Conservation (phyloP, 2,113 vertebrate species). For the Amia ocellicauda region DNA sequence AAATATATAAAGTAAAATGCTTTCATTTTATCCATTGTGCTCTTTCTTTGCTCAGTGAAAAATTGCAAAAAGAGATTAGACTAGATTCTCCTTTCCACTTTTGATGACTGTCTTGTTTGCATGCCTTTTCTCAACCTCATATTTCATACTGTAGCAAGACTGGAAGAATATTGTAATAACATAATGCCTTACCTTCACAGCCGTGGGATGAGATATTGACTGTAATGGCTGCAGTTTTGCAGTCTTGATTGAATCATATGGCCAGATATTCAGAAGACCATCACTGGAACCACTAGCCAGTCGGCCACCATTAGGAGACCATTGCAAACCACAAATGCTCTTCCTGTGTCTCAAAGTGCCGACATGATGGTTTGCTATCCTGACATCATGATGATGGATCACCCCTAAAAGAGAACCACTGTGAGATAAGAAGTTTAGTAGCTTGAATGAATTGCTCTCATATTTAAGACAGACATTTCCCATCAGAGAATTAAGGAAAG, state of each 20-base stretch:
- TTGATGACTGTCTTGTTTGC: too few relatives aligned
- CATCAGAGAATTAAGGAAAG: too few relatives aligned
- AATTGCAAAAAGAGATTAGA: too few relatives aligned
- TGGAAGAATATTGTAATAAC: too few relatives aligned
- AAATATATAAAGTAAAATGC: too few relatives aligned
- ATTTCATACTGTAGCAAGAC: too few relatives aligned
- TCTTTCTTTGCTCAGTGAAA: too few relatives aligned
- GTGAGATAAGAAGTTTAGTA: conserved; percentile 6
- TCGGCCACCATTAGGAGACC: conserved; percentile 53
- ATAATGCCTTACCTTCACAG: conserved; percentile 62
- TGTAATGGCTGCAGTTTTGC: conserved; percentile 39
- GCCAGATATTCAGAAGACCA: conserved; percentile 65
- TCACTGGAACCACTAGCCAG: conserved; percentile 67
- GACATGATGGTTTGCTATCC: conserved; percentile 39
- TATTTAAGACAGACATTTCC: background rate
- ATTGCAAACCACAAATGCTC: conserved; percentile 68
- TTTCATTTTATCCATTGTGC: too few relatives aligned
- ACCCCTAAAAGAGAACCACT: conserved; percentile 66
- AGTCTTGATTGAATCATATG: conserved; percentile 37
- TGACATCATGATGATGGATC: conserved; percentile 63
- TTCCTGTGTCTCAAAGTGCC: conserved; percentile 48
- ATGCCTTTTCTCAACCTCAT: too few relatives aligned
- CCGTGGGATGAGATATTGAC: conserved; percentile 55
- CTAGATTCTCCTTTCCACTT: too few relatives aligned
- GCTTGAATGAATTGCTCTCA: background rate